Percentiles rank a stretch among this genome's conserved stretches.
These are phyloP conservation scores for Labeo calbasu DNA, from an alignment of 2,797 vertebrate genomes.

Conservation along the genomic window DNA sequence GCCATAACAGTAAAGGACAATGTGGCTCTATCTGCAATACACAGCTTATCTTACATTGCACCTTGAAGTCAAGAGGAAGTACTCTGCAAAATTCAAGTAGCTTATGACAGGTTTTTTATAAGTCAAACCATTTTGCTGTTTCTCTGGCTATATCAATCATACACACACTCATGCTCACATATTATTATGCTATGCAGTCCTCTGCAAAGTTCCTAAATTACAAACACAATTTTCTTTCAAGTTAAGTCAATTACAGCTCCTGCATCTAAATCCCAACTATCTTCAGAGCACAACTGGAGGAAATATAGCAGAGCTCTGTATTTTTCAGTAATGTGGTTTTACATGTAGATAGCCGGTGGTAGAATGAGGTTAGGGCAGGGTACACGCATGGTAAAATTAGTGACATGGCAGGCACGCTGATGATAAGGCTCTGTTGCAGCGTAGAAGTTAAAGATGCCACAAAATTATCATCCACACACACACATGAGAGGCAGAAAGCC, in stretches of 20 bases:
- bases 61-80: slow-evolving; percentile 26
- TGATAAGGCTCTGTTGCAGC: not conserved
- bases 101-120: slow-evolving; percentile 17
- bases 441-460: slow-evolving; percentile 4
- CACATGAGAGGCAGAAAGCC: not conserved
- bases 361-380: not conserved
- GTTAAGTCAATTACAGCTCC: slow-evolving; percentile 39
- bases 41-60: not conserved
- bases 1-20: not conserved
- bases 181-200: slow-evolving; percentile 36
- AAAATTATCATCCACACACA: not conserved
- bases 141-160: slow-evolving; percentile 22
- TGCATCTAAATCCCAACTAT: slow-evolving; percentile 26
- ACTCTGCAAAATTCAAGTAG: slow-evolving; percentile 20
- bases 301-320: slow-evolving; percentile 6
- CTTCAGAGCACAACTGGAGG: not conserved
- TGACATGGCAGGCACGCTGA: slow-evolving; percentile 8
- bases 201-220: slow-evolving; percentile 45
- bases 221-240: slow-evolving; percentile 40
- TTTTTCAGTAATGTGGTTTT: slow-evolving; percentile 36
- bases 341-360: slow-evolving; percentile 6
- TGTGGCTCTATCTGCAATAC: slow-evolving; percentile 10
- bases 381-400: slow-evolving; percentile 20
- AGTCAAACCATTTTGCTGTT: not conserved
- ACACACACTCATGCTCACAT: slow-evolving; percentile 25